Percentiles rank a stretch among this genome's conserved stretches.
phyloP scores from a whole-genome alignment of 2,888 invertebrate genomes.

The Gasteruption jaculator region DNA sequence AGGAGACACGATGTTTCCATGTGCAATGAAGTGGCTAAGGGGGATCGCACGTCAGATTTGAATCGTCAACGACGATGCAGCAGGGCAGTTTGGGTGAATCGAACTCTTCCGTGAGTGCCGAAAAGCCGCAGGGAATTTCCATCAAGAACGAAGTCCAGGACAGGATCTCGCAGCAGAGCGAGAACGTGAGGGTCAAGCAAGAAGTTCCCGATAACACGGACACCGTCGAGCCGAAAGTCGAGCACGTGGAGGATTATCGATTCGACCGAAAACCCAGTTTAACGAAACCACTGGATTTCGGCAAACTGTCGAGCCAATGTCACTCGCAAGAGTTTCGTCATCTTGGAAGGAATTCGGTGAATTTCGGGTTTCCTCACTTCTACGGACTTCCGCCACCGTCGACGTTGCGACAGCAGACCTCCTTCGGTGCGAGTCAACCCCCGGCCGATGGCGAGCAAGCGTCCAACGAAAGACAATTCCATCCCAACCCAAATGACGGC shows the following conservation, averaged over 20 bases:
- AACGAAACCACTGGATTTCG: slow-evolving; percentile 24
- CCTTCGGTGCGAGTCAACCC: slow-evolving; percentile 1
- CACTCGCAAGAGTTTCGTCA: slow-evolving; percentile 22
- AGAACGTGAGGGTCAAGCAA: slow-evolving; percentile 34
- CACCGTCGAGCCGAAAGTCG: slow-evolving; percentile 26
- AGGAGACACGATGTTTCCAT: too few relatives aligned
- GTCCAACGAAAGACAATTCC: slow-evolving; percentile 25
- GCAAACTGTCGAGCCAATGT: slow-evolving; percentile 19
- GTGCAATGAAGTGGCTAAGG: not conserved
- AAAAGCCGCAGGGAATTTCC: slow-evolving; percentile 14
- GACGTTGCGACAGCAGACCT: slow-evolving; percentile 4
- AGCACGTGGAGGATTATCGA: slow-evolving; percentile 18
- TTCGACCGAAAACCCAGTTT: slow-evolving; percentile 3
- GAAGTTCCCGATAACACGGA: slow-evolving; percentile 28
- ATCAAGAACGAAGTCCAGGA: slow-evolving; percentile 19
- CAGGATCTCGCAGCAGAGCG: slow-evolving; percentile 24
- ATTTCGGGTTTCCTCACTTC: slow-evolving; percentile 34
- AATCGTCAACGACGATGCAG: slow-evolving; percentile 33
- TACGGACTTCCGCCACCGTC: slow-evolving; percentile 26
- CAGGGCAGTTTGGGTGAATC: slow-evolving; percentile 36
- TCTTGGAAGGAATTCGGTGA: slow-evolving; percentile 21
- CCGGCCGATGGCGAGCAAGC: slow-evolving; percentile 18
- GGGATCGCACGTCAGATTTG: not conserved
- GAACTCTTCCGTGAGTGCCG: slow-evolving; percentile 12
- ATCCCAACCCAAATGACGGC: too few relatives aligned